Base-by-base conservation (phyloP, 2,888 invertebrate species). In the Tinea trinotella region DNA sequence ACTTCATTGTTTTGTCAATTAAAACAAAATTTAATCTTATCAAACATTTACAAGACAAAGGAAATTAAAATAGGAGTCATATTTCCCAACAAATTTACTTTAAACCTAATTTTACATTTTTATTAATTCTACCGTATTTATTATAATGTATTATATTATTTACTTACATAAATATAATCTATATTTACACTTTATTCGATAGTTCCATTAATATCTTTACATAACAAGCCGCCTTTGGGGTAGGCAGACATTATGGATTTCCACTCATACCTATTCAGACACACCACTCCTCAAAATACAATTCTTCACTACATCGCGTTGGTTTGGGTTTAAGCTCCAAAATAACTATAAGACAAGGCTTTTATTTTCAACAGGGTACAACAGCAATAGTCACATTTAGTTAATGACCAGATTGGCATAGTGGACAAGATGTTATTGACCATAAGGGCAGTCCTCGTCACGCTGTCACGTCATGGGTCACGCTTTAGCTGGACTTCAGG, bases 71-170 rank as follows among this genome's bases (percentile, higher is more conserved):
- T 10, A 2, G 30, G 30, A 30, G 30, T n/a, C 7, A 30, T 30
- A 10, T 30, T 30, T 30, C n/a, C n/a, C 7, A 22, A 22, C 30
- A 30, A 30, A 7, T 36, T 36, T 36, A 2, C 7, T 40, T 48
- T 50, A 24, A 7, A 22, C 9, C 22, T 50, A 64, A 63, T 58
- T 57, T 64, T 63, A 64, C 58, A 57, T 64, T 63, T 67, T 66
- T 56, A 57, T 59, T 55, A 18, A 48, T n/a, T 56, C 62, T 67
- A 66, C 60, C 59, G 65, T 71, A 70, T 62, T 64, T 61, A 62
- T 59, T 64, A 63, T 60, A 18, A 24, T 22, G 12, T 46, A 46
- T 18, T 46, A 50, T 24, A 24, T 50, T n/a, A 18, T 50, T 50
- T 50, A 24, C 22, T 50, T 50, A 48, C 1, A 20, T 40, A 40